A percentile compares a stretch with the other conserved stretches of the same genome.
Conservation (phyloP, 2,888 invertebrate genomes). For the Idaea aversata region DNA sequence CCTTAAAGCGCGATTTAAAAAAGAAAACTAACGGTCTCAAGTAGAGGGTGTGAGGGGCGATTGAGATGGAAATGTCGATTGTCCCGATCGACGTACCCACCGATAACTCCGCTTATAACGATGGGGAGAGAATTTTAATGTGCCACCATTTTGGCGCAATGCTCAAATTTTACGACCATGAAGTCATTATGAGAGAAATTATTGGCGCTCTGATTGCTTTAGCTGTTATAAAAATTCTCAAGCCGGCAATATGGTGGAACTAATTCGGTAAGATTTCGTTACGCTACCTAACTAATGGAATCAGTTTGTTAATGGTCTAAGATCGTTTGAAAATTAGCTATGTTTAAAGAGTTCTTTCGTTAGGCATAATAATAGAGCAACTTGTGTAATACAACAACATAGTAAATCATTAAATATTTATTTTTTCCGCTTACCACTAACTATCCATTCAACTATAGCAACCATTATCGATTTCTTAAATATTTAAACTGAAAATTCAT, state of each 20-base stretch:
- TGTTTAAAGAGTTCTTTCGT: constrained; percentile 6
- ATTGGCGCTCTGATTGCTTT: constrained; percentile 80
- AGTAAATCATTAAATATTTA: too few species aligned
- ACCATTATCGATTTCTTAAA: too few species aligned
- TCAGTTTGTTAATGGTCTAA: constrained; percentile 42
- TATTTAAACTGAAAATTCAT: too few species aligned
- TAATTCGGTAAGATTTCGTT: constrained; percentile 74
- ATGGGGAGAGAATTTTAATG: constrained; percentile 80
- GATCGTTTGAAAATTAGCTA: constrained; percentile 22
- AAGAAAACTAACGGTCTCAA: constrained; percentile 74
- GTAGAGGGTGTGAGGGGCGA: constrained; percentile 52
- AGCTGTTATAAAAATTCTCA: constrained; percentile 79
- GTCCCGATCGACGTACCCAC: constrained; percentile 65
- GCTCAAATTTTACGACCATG: constrained; percentile 79
- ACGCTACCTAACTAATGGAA: constrained; percentile 47
- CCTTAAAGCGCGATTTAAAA: constrained; percentile 80
- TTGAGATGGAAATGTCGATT: constrained; percentile 78
- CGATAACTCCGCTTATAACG: constrained; percentile 78
- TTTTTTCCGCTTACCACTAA: too few species aligned
- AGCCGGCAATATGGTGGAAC: constrained; percentile 79
- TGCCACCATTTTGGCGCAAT: constrained; percentile 80
- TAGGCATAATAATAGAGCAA: too few species aligned
- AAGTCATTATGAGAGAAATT: constrained; percentile 80
- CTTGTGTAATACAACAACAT: too few species aligned
- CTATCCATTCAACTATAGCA: too few species aligned